These are phyloP conservation scores for Onychomys leucogaster DNA, from an alignment of 2,797 vertebrate species.

Conservation along the genomic window DNA sequence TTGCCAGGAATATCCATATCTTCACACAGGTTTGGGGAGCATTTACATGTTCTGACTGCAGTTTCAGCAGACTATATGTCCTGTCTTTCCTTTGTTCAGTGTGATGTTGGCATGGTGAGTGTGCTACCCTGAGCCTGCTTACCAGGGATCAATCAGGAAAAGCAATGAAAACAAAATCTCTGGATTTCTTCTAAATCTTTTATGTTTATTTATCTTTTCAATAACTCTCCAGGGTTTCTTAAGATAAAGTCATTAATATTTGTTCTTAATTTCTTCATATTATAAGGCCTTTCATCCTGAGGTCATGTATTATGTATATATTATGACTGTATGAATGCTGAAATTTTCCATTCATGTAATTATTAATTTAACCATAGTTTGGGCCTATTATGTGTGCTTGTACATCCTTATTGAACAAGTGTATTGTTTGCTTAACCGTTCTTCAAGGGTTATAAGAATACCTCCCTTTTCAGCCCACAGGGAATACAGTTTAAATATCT, in stretches of 20 bases:
- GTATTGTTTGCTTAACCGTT: background rate
- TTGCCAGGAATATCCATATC: too few species aligned
- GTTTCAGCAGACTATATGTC: rapidly evolving
- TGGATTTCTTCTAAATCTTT: background rate
- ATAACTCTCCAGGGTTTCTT: background rate
- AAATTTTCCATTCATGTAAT: background rate
- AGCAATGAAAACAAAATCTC: too few species aligned
- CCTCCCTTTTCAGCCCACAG: background rate
- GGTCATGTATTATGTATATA: background rate
- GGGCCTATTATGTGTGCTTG: background rate
- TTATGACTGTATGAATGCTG: background rate
- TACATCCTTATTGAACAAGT: background rate
- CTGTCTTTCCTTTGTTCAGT: background rate
- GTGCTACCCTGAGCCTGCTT: background rate
- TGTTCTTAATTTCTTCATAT: background rate
- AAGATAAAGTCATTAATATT: background rate
- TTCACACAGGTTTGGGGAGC: too few species aligned
- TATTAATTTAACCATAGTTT: background rate
- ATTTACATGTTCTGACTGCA: background rate
- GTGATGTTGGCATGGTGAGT: background rate
- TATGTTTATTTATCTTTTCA: background rate
- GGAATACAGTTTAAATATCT: background rate
- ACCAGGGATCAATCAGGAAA: background rate
- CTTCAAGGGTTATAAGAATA: background rate
- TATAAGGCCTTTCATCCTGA: background rate